Conservation (phyloP, 1,140 invertebrate species). For the Chymomyza costata region DNA sequence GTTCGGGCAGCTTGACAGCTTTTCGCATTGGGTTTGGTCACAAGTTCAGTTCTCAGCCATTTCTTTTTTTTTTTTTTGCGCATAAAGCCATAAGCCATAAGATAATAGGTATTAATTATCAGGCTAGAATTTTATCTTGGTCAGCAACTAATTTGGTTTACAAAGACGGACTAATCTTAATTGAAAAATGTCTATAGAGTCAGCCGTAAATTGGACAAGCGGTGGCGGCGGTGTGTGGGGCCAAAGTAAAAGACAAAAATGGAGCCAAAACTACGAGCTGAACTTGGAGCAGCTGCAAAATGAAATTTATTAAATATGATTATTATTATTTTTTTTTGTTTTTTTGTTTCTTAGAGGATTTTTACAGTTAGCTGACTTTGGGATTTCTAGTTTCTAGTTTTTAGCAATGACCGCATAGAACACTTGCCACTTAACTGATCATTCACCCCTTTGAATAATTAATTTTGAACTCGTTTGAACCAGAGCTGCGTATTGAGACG, state of each 20-base stretch:
- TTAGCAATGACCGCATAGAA: constrained; percentile 19
- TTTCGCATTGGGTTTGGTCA: too few relatives aligned
- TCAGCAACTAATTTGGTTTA: constrained; percentile 24
- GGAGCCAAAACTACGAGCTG: constrained; percentile 30
- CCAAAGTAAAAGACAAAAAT: neutral
- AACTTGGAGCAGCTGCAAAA: constrained; percentile 39
- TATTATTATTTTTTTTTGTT: too few relatives aligned
- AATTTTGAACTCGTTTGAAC: constrained; percentile 20
- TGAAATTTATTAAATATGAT: constrained; percentile 34
- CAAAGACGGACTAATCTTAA: neutral
- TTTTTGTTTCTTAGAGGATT: constrained; percentile 5
- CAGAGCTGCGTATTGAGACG: too few relatives aligned
- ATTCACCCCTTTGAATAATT: constrained; percentile 44
- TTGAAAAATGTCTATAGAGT: too few relatives aligned
- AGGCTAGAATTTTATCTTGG: neutral
- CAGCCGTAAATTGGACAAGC: constrained; percentile 1
- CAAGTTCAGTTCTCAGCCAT: neutral
- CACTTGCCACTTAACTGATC: constrained; percentile 53
- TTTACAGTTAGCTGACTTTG: constrained; percentile 35
- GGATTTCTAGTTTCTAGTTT: constrained; percentile 24
- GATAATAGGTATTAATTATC: constrained; percentile 48
- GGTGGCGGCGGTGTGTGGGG: constrained; percentile 17
- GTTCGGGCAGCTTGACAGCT: too few relatives aligned
- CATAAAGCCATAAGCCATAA: constrained; percentile 2
- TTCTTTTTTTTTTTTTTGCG: constrained; percentile 5